Conservation (phyloP, 2,888 invertebrate species). For the Lithophane ornitopus region DNA sequence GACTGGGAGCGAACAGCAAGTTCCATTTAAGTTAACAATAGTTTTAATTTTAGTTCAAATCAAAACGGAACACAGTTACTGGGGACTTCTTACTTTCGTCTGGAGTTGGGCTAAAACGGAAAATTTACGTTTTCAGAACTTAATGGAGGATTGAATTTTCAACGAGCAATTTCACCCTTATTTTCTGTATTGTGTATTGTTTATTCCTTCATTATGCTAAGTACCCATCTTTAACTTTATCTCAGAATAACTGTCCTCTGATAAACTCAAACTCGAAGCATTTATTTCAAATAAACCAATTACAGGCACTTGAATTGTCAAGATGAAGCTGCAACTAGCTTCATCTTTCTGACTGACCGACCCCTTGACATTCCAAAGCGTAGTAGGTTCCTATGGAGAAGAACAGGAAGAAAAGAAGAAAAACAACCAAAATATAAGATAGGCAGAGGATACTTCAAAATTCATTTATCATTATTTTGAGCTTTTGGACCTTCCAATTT, state of each 20-base stretch:
- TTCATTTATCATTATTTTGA: not conserved
- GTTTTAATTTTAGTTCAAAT: constrained; percentile 53
- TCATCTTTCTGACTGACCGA: no score
- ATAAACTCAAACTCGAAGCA: not conserved
- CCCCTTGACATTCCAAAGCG: no score
- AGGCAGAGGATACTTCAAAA: not conserved
- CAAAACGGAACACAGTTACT: constrained; percentile 16
- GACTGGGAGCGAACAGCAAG: constrained; percentile 40
- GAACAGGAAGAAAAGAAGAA: no score
- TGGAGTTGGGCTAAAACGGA: constrained; percentile 3
- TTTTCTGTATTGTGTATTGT: not conserved
- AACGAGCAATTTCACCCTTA: not conserved
- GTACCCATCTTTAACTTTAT: not conserved
- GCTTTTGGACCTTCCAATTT: not conserved
- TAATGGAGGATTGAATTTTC: constrained; percentile 6
- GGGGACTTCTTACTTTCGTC: constrained; percentile 31
- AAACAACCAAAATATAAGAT: no score
- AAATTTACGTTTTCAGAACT: constrained; percentile 12
- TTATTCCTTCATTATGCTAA: not conserved
- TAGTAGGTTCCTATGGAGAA: no score
- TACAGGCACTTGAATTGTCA: no score
- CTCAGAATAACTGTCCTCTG: not conserved
- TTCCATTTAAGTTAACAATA: constrained; percentile 56
- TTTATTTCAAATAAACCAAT: no score
- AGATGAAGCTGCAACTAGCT: no score